These are phyloP conservation scores for Phylloscopus whistleri DNA, from an alignment of 2,113 vertebrate species.

Conservation along the genomic window DNA sequence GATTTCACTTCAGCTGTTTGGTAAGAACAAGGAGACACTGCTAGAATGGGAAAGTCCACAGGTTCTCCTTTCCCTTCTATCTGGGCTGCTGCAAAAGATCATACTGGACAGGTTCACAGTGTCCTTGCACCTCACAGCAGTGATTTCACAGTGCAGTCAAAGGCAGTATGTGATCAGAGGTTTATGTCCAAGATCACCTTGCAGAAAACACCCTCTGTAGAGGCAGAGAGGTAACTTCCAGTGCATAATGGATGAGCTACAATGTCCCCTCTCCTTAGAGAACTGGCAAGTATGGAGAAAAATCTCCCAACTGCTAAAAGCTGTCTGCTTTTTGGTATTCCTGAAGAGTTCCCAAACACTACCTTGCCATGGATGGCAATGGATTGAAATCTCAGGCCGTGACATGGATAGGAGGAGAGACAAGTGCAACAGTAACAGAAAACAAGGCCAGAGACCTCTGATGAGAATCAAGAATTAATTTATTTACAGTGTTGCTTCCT, in stretches of 20 bases:
- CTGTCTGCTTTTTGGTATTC: not conserved
- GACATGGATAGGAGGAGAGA: not conserved
- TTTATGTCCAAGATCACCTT: not conserved
- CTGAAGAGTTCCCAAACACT: not conserved
- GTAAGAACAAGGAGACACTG: not conserved
- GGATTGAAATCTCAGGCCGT: not conserved
- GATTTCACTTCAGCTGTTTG: not conserved
- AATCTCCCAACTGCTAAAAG: not conserved
- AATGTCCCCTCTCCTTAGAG: not conserved
- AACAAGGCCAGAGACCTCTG: not conserved
- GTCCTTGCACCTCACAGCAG: not conserved
- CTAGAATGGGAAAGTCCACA: not conserved
- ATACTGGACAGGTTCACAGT: not conserved
- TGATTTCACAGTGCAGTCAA: not conserved
- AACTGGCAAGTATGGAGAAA: not conserved
- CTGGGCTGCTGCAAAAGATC: not conserved
- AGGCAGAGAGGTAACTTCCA: not conserved
- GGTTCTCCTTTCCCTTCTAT: not conserved
- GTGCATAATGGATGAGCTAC: not conserved
- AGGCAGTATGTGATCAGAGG: not conserved
- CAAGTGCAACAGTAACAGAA: not conserved
- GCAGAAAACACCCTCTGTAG: not conserved
- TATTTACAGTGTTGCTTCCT: not conserved
- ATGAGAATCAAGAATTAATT: constrained; percentile 7
- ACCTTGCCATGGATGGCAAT: not conserved